phyloP scores from a whole-genome alignment of 2,113 vertebrate species.

The Clarias gariepinus region DNA sequence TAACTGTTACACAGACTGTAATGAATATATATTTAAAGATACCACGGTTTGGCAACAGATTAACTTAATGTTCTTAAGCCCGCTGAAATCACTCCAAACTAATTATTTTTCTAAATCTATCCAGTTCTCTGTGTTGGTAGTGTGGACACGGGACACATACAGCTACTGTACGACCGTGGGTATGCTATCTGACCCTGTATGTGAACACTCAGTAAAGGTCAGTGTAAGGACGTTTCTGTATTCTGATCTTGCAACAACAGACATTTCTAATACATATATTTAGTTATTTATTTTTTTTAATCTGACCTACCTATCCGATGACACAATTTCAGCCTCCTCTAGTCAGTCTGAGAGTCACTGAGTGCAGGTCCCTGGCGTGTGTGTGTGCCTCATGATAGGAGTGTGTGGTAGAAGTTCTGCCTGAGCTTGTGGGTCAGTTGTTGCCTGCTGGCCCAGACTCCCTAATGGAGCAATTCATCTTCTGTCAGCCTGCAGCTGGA shows the following conservation, averaged over 20 bases:
- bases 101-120: background rate
- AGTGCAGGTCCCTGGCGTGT: background rate
- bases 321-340: constrained; percentile 29
- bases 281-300: no score
- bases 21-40: background rate
- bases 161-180: background rate
- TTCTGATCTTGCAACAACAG: background rate
- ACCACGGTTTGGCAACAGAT: background rate
- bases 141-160: background rate
- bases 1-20: no score
- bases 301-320: constrained; percentile 36
- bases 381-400: background rate
- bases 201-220: background rate
- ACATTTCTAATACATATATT: background rate
- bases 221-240: background rate
- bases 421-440: constrained; percentile 42
- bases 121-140: background rate
- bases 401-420: background rate
- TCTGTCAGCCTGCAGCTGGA: constrained; percentile 56
- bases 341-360: constrained; percentile 20
- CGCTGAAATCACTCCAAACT: background rate
- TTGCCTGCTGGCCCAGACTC: constrained; percentile 37
- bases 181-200: background rate
- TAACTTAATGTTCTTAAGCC: background rate
- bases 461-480: constrained; percentile 53